Evolutionary conservation across 2,888 invertebrate genomes (phyloP), one percentile per base, ranked within the genome.

Genomic region (Brassicogethes aeneus): DNA sequence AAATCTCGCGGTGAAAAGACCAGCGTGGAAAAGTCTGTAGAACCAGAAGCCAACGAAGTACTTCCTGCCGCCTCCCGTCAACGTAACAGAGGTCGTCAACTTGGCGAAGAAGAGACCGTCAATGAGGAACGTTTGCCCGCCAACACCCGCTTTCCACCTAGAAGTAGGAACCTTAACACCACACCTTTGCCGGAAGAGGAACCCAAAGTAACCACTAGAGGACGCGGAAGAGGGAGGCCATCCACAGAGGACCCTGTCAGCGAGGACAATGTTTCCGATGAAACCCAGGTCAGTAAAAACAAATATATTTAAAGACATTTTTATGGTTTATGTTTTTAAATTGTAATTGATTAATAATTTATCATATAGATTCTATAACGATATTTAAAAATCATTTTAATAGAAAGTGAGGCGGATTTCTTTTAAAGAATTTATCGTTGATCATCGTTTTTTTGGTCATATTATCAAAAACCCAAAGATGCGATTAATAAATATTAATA

Each of bases 101-200:
- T 63, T 14, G 55, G 55, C 13, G 72, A 72, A 30, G 74, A 75
- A 51, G 76, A 76, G 49, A 70, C 71, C 36, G 68, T 72, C 17
- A 70, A 69, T 41, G 74, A 76, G 53, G 76, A 76, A 54, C 67
- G 88, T 52, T 68, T 89, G 47, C 89, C 89, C 2, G 77, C 80
- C n/a, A 86, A 82, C 58, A 88, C 89, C n/a, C 79, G 89, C 48
- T 89, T 88, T 65, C 87, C 87, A 45, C 85, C 85, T 34, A 80
- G 82, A 43, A 78, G 80, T 52, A 70, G 70, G 39, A 78, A 66
- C 66, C 64, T 68, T 52, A 71, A 70, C 49, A 74, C 76, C 15
- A 75, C 77, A 31, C 74, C 76, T 17, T 40, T 61, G 36, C 60
- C 63, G 17, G 59, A 61, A 41, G 65, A 66, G 47, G 63, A 60